Percentiles rank a stretch among this genome's conserved stretches.
These are phyloP conservation scores for Microctenopoma stevenorrisi DNA, from an alignment of 2,797 vertebrate genomes.

Conservation along the genomic window DNA sequence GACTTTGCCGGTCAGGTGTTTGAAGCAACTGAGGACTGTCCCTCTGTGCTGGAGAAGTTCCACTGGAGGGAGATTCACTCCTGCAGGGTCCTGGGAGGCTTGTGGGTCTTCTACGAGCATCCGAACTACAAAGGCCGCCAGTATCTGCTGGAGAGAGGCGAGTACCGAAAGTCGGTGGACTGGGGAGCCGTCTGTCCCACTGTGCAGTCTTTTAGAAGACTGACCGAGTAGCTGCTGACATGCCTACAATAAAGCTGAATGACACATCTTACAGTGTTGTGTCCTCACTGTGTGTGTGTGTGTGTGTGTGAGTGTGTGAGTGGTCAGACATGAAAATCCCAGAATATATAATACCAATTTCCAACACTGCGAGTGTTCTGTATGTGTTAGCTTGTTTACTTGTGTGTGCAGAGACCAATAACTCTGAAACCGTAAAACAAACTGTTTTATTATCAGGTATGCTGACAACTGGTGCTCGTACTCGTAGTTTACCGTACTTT, in stretches of 20 bases:
- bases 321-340: background rate
- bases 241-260: constrained; percentile 23
- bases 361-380: too few species aligned
- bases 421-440: constrained; percentile 52
- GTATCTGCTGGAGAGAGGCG: constrained; percentile 87
- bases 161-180: constrained; percentile 84
- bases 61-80: constrained; percentile 86
- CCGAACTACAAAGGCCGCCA: constrained; percentile 87
- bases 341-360: too few species aligned
- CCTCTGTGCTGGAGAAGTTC: constrained; percentile 85
- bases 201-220: constrained; percentile 37
- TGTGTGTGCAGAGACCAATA: constrained; percentile 8
- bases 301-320: constrained; percentile 4
- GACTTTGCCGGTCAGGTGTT: constrained; percentile 76
- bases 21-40: constrained; percentile 83
- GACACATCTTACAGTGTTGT: background rate
- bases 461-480: constrained; percentile 39
- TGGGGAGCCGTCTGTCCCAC: constrained; percentile 71
- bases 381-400: too few species aligned
- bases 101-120: constrained; percentile 89
- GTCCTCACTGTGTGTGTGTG: constrained; percentile 3
- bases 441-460: constrained; percentile 57
- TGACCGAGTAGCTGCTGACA: constrained; percentile 19
- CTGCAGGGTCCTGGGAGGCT: constrained; percentile 87
- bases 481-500: constrained; percentile 26